Percentiles rank a stretch among this genome's conserved stretches.
Evolutionary conservation across 2,888 invertebrate species (phyloP).

Genomic region (Scaptodrosophila latifasciaeformis): DNA sequence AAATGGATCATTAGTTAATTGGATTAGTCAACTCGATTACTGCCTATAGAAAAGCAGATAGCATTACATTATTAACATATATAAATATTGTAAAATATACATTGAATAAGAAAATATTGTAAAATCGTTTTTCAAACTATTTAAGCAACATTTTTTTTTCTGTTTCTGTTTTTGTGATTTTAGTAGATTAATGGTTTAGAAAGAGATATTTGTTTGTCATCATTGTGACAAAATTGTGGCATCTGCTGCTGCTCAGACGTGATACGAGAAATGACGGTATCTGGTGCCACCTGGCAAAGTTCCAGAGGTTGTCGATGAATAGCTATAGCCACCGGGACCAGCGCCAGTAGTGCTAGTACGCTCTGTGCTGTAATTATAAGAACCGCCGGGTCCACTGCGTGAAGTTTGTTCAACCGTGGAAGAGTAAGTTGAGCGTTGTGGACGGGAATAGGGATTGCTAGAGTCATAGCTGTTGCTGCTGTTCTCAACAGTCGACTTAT

Average conservation of each 20-base stretch:
- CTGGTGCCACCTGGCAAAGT: constrained; percentile 87
- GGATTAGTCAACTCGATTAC: not conserved
- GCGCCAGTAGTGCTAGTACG: constrained; percentile 82
- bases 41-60: not conserved
- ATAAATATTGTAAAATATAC: too few relatives aligned
- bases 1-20: constrained; percentile 9
- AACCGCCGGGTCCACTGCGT: constrained; percentile 82
- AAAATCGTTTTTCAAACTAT: too few relatives aligned
- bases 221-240: not conserved
- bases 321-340: constrained; percentile 89
- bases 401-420: constrained; percentile 82
- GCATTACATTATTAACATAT: too few relatives aligned
- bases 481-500: constrained; percentile 80
- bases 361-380: constrained; percentile 84
- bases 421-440: constrained; percentile 81
- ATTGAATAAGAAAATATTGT: too few relatives aligned
- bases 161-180: too few relatives aligned
- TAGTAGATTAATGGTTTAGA: too few relatives aligned
- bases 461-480: constrained; percentile 77
- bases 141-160: too few relatives aligned
- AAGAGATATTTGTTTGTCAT: constrained; percentile 4
- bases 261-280: constrained; percentile 91
- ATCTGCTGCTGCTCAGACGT: constrained; percentile 80
- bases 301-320: constrained; percentile 86
- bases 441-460: constrained; percentile 78